Base-by-base conservation (phyloP, 2,797 vertebrate species). In the Gadopsis marmoratus region DNA sequence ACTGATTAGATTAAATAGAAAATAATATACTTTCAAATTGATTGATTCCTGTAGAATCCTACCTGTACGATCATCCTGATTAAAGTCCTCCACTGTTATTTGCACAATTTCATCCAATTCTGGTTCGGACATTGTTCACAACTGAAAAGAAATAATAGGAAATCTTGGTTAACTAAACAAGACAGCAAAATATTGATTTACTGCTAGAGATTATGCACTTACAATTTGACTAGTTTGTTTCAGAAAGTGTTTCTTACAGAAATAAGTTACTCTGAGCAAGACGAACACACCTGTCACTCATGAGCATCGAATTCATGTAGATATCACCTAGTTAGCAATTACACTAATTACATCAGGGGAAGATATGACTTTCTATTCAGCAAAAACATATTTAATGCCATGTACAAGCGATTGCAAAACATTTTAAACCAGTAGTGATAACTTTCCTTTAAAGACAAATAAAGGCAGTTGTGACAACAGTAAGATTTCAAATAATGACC, bases 21-120 rank as follows among this genome's bases (percentile, higher is more conserved):
- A 62, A 59, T 3, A 50, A 45, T 4, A 31, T 0, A 0, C 51
- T 41, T 29, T 48, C 1, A 54, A 19, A 13, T 51, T 81, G 48
- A 19, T 48, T 51, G n/a, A n/a, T n/a, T n/a, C n/a, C n/a, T n/a
- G n/a, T n/a, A n/a, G 16, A 64, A 35, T 70, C 79, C 78, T 95
- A 98, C 98, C 97, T 94, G 97, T 90, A 59, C 96, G 96, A 47
- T 96, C 96, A 31, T 92, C 93, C 3, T 96, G 95, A 79, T 95
- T 95, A 90, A 99, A 93, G 85, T 99, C 98, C 75, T 97, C 98
- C 55, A 99, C 98, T 13, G 98, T 97, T 58, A 99, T 99, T 93
- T 99, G 98, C 65, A 99, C 98, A 83, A 99, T 99, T 66, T 99
- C 97, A 74, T 97, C 96, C 95, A 99, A 87, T 58, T 97, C 98